Base-by-base conservation (phyloP, 2,113 vertebrate genomes). In the Megaleporinus macrocephalus region DNA sequence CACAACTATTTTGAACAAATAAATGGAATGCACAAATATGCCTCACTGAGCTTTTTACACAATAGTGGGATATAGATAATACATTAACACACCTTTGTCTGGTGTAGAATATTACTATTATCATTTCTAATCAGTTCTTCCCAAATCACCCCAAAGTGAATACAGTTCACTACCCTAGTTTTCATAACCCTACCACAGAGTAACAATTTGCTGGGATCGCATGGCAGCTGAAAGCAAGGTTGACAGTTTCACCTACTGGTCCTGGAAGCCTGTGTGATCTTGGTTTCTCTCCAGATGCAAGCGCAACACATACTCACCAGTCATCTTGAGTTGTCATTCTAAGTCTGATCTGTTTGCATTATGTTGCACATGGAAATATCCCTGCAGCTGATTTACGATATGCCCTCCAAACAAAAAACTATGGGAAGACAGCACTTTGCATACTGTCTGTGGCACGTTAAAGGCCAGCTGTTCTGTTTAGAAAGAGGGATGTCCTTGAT, bases 401-500 rank as follows among this genome's bases (percentile, higher is more conserved):
- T 41, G 16, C 33, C 27, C 33, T 44, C 13, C 29, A 68, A 68
- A 1, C 29, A 26, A 47, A 76, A 49, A 26, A n/a, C 26, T 65
- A 66, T 33, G 76, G 5, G 29, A 51, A 30, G 30, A 4, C 9
- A 63, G 30, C 5, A 11, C 16, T 24, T 41, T 55, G 63, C 6
- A 36, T 65, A 36, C 44, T 80, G 44, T 55, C 41, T 72, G 27
- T 18, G 7, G 53, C 22, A 27, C 5, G 10, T 65, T 80, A 62
- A 80, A 57, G 71, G 65, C 63, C 78, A 69, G 69, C 57, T 57
- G 24, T 72, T 80, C 30, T 76, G 79, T 69, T 75, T 71, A 80
- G 57, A 68, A 65, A 79, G 63, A 63, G 44, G 65, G 47, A 78
- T 11, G 41, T 68, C 22, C 22, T 68, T 66, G 62, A 69, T 65